phyloP scores from a whole-genome alignment of 1,140 invertebrate species.

The Aphis craccivora region DNA sequence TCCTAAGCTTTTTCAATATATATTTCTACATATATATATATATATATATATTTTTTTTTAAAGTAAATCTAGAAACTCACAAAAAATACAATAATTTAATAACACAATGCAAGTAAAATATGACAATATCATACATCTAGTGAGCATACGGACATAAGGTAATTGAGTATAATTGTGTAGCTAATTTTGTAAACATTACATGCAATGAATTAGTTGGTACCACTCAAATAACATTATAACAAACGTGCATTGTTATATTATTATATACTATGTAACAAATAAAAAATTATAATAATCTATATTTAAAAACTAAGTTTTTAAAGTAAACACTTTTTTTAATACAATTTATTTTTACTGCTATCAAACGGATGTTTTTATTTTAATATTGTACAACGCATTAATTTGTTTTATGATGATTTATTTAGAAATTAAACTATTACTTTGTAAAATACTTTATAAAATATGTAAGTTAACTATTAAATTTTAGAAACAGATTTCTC shows the following conservation, averaged over 20 bases:
- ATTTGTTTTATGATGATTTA: neutral
- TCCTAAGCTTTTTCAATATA: neutral
- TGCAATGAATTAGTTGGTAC: neutral
- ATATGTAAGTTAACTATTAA: neutral
- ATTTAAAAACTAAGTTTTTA: neutral
- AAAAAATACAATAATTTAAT: neutral
- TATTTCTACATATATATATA: neutral
- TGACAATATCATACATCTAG: neutral
- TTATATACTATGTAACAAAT: neutral
- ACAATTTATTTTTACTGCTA: neutral
- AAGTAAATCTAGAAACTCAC: neutral
- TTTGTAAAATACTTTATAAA: neutral
- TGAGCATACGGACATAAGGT: neutral
- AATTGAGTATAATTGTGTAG: constrained; percentile 14
- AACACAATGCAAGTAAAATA: neutral
- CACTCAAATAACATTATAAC: neutral
- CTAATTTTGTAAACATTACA: neutral
- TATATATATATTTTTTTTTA: neutral
- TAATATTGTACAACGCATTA: neutral
- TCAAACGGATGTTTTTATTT: neutral
- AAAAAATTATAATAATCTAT: neutral
- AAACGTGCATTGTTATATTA: constrained; percentile 1
- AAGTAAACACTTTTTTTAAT: neutral
- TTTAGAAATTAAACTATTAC: neutral
- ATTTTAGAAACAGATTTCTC: constrained; percentile 8